phyloP scores from a whole-genome alignment of 2,797 vertebrate species.

The Dendrocincla tyrannina region DNA sequence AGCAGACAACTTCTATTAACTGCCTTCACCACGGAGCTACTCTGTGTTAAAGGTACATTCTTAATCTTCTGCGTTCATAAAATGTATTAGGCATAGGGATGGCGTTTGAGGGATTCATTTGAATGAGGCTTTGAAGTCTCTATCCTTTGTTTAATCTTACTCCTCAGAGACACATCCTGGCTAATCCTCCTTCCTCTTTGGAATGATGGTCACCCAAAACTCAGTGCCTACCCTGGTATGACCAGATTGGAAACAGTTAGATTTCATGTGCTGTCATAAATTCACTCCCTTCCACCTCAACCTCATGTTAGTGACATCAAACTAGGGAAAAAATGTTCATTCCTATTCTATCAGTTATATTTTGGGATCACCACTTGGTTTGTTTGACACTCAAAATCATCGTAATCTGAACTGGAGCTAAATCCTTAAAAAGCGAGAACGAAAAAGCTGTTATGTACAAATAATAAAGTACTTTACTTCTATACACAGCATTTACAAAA shows the following conservation, averaged over 20 bases:
- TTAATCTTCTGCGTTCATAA: neutral
- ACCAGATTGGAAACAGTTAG: neutral
- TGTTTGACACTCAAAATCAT: neutral
- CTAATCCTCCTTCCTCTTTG: neutral
- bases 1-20: neutral
- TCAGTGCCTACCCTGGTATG: neutral
- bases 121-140: neutral
- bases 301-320: neutral
- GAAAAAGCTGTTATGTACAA: neutral
- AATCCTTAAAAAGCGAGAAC: neutral
- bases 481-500: constrained; percentile 1
- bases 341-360: neutral
- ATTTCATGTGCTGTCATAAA: neutral
- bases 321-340: neutral
- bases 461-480: neutral
- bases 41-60: neutral
- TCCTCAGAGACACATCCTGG: neutral
- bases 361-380: neutral
- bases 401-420: neutral
- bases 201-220: neutral
- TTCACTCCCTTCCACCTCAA: neutral
- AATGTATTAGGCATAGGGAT: neutral
- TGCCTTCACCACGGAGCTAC: neutral
- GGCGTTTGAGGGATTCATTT: neutral
- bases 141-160: neutral